Base-by-base conservation (phyloP, 2,113 vertebrate genomes). In the Asarcornis scutulata region DNA sequence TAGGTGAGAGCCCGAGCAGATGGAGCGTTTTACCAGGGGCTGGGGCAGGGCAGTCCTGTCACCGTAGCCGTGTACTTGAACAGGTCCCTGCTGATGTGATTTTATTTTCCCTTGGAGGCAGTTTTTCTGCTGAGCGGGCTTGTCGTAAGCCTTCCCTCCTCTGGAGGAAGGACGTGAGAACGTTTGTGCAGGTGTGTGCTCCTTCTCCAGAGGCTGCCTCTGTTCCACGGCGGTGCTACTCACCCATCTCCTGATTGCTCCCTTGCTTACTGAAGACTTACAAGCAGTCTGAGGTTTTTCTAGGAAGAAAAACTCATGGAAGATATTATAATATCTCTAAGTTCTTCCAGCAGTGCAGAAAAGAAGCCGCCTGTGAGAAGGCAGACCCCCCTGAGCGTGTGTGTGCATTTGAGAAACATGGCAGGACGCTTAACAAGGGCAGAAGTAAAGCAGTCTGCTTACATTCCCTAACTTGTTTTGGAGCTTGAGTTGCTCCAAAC, bases 1-100 rank as follows among this genome's bases (percentile, higher is more conserved):
- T 85, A 93, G 91, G 83, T 95, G 89, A 93, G 91, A 92, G 40
- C 50, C 67, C 59, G 71, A 95, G 69, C 88, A 96, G 92, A 95
- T 93, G 94, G 83, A 91, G 46, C 94, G 46, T 95, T 96, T 90
- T 94, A 82, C 86, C 67, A 59, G 87, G 5, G 91, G 75, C 79
- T 80, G 69, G 64, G 78, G 71, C 75, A 88, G 75, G 67, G 78
- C 62, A 79, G 15, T 80, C 44, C 89, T 95, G 92, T 86, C 67
- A 59, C 90, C 71, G 71, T 44, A 79, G 31, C 32, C 79, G 55
- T 89, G 74, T 76, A 38, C 55, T 95, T 63, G 76, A 92, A 50
- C 92, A 85, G 55, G 74, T 92, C 86, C 84, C 83, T 62, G 55
- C 63, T 88, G 90, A 67, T 27, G 29, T 22, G 62, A 66, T 91